These are phyloP conservation scores for Erebia epiphron DNA, from an alignment of 2,888 invertebrate genomes.

Conservation along the genomic window DNA sequence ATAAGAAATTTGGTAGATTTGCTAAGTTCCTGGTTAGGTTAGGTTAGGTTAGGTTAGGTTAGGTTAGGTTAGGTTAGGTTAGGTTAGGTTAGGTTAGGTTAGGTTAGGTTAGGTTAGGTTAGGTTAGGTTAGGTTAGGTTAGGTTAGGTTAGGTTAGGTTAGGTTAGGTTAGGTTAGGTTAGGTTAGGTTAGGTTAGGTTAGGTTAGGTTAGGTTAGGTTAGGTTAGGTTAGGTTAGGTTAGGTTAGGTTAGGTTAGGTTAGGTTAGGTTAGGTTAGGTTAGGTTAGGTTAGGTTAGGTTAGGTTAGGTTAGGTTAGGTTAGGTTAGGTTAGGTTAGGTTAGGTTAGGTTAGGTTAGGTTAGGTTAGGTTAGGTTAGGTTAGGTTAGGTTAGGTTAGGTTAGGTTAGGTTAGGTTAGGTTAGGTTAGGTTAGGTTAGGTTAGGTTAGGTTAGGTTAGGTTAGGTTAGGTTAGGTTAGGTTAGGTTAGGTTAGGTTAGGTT, in stretches of 20 bases:
- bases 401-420: constrained; percentile 13
- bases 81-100: constrained; percentile 33
- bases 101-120: constrained; percentile 34
- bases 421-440: constrained; percentile 31
- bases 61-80: constrained; percentile 36
- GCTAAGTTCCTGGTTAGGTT: constrained; percentile 12
- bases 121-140: constrained; percentile 35
- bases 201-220: constrained; percentile 26
- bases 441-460: constrained; percentile 33
- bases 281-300: constrained; percentile 23
- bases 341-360: constrained; percentile 4
- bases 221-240: constrained; percentile 28
- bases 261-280: constrained; percentile 1
- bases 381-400: constrained; percentile 1
- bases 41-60: constrained; percentile 27
- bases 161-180: constrained; percentile 37
- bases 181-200: constrained; percentile 36
- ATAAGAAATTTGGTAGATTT: constrained; percentile 25
- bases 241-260: constrained; percentile 13
- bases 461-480: constrained; percentile 32
- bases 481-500: constrained; percentile 32
- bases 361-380: constrained; percentile 11
- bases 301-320: constrained; percentile 23
- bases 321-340: constrained; percentile 22
- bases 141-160: constrained; percentile 36